These are phyloP conservation scores for Tetrax tetrax DNA, from an alignment of 2,113 vertebrate species.

Conservation along the genomic window DNA sequence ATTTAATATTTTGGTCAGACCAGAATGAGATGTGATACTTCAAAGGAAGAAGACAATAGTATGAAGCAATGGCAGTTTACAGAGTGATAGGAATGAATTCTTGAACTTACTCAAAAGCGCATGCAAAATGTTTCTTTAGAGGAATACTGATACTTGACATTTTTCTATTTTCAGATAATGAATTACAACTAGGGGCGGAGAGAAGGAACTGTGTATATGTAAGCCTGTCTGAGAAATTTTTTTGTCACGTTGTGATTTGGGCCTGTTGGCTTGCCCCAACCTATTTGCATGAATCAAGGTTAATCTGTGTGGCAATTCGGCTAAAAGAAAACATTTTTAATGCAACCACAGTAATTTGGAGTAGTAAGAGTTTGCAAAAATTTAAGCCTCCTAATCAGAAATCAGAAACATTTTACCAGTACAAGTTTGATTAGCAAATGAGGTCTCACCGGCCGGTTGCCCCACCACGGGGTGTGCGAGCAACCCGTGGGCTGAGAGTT, in stretches of 20 bases:
- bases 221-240: not conserved
- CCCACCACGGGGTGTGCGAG: rapidly evolving
- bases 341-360: not conserved
- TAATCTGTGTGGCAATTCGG: rapidly evolving
- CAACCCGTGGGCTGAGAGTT: rapidly evolving
- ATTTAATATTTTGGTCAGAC: not conserved
- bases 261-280: not conserved
- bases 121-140: not conserved
- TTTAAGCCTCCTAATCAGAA: not conserved
- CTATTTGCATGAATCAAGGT: not conserved
- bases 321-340: not conserved
- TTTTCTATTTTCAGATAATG: not conserved
- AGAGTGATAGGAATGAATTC: not conserved
- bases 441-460: not conserved
- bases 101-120: not conserved
- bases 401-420: not conserved
- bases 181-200: not conserved
- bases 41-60: not conserved
- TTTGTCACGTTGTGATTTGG: not conserved
- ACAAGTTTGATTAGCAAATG: not conserved
- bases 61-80: not conserved
- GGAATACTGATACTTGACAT: not conserved
- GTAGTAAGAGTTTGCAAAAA: not conserved
- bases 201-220: not conserved
- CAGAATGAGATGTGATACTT: not conserved